Conservation (phyloP, 2,888 invertebrate genomes). For the Sarcophaga caerulescens region DNA sequence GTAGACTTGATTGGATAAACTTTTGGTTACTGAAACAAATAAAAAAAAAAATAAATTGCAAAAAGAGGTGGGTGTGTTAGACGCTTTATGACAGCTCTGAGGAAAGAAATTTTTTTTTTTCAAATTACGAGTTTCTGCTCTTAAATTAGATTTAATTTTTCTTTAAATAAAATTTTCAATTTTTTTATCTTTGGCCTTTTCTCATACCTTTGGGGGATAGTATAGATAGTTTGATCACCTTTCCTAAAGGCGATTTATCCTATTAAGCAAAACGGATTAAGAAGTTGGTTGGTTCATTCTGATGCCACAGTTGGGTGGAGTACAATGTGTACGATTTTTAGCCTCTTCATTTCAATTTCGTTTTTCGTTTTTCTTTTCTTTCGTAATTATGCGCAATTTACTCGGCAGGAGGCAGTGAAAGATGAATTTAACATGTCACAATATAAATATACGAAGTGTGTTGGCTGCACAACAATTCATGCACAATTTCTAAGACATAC, state of each 20-base stretch:
- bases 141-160: too few species aligned
- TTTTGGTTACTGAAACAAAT: too few species aligned
- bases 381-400: slow-evolving; percentile 69
- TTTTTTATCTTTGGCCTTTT: too few species aligned
- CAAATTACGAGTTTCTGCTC: too few species aligned
- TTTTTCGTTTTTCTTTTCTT: slow-evolving; percentile 37
- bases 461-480: not conserved
- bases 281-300: slow-evolving; percentile 30
- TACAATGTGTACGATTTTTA: not conserved
- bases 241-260: not conserved
- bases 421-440: slow-evolving; percentile 63
- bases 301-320: slow-evolving; percentile 20
- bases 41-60: too few species aligned
- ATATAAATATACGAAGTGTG: slow-evolving; percentile 15
- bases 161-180: too few species aligned
- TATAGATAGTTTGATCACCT: not conserved
- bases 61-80: too few species aligned
- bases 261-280: not conserved
- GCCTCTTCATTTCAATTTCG: slow-evolving; percentile 54
- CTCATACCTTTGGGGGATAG: too few species aligned
- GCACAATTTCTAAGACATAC: not conserved
- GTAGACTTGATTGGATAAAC: too few species aligned
- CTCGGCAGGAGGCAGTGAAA: slow-evolving; percentile 68
- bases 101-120: too few species aligned
- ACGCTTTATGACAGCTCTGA: too few species aligned